Base-by-base conservation (phyloP, 2,888 invertebrate genomes). In the Ormia ochracea region DNA sequence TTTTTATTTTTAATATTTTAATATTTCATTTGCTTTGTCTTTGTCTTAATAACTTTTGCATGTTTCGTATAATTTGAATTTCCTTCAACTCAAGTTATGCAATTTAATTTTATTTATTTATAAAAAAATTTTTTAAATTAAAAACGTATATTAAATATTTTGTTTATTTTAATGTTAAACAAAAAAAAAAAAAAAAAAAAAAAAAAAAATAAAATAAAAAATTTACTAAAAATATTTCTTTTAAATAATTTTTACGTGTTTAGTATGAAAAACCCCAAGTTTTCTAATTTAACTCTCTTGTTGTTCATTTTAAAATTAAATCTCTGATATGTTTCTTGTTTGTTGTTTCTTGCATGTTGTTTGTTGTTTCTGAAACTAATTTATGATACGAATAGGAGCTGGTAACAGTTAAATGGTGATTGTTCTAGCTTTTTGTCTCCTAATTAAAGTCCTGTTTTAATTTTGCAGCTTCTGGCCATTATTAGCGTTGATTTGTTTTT, bases 391-490 rank as follows among this genome's bases (percentile, higher is more conserved):
- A 38, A 28, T 52, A 73, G 68, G 68, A 73, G 73, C 72, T 68
- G 70, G 63, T 69, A 70, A 74, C 52, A 61, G 45, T 78, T 73
- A 65, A 65, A 48, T 36, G 52, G 23, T 81, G 81, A 81, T 81
- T 81, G 81, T 82, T 82, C 82, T 77, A 82, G 80, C 76, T 80
- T 63, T 74, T 66, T 50, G 28, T 45, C 54, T 74, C 65, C 58
- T 59, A 23, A 48, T 52, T 70, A 63, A 59, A 75, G 45, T 48
- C 48, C 41, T 26, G 6, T 36, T 54, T 54, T 50, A 3, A 6
- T 33, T 45, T 48, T 19, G 17, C 33, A 33, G 38, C 14, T 52
- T 59, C 54, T 65, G 59, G 66, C 63, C 69, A 63, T 58, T 69
- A 78, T 68, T 43, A 68, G 43, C 33, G 36, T 54, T 59, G 41